Percentiles rank a stretch among this genome's conserved stretches.
These are phyloP conservation scores for Phragmatobia fuliginosa DNA, from an alignment of 2,888 invertebrate genomes.

Conservation along the genomic window DNA sequence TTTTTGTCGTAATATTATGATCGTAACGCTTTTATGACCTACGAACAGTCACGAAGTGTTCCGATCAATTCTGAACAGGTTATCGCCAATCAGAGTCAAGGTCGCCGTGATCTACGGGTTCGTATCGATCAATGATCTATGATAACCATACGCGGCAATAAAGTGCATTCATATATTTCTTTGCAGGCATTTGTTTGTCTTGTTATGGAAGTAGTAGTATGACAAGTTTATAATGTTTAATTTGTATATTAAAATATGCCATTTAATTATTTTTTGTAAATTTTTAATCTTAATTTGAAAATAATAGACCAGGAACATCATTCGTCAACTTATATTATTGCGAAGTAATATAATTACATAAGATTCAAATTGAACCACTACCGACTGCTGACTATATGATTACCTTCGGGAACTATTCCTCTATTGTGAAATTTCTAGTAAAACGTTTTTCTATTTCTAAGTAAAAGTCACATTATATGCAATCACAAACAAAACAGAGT, in stretches of 20 bases:
- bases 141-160: slow-evolving; percentile 38
- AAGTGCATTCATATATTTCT: slow-evolving; percentile 22
- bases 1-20: slow-evolving; percentile 56
- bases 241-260: background rate
- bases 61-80: slow-evolving; percentile 58
- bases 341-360: slow-evolving; percentile 28
- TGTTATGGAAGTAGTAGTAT: background rate
- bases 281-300: slow-evolving; percentile 34
- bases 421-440: too few relatives aligned
- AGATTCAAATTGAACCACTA: slow-evolving; percentile 35
- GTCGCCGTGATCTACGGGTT: slow-evolving; percentile 66
- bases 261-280: slow-evolving; percentile 19
- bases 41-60: slow-evolving; percentile 63
- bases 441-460: background rate
- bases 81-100: slow-evolving; percentile 74
- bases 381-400: slow-evolving; percentile 26
- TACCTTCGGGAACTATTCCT: slow-evolving; percentile 19
- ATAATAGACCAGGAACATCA: slow-evolving; percentile 30
- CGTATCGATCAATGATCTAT: slow-evolving; percentile 74
- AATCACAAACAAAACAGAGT: background rate
- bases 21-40: slow-evolving; percentile 53
- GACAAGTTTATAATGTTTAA: background rate
- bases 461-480: background rate
- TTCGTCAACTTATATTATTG: slow-evolving; percentile 31
- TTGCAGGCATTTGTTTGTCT: background rate